Conservation (phyloP, 2,113 vertebrate species). For the Lophochroa leadbeateri region DNA sequence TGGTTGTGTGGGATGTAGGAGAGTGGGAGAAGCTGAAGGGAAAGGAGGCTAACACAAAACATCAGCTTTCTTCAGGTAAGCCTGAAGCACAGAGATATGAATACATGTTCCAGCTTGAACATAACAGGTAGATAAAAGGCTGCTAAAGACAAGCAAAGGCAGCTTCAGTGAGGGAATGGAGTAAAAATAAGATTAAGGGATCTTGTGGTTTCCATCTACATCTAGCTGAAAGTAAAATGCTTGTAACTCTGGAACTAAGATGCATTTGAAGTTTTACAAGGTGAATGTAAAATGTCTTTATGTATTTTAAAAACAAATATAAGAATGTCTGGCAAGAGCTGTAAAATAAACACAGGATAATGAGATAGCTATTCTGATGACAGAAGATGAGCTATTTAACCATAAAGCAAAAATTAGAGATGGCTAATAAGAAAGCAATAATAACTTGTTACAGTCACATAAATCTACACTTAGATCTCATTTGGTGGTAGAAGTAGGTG, state of each 20-base stretch:
- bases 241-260: neutral
- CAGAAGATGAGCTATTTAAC: neutral
- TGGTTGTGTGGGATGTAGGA: no score
- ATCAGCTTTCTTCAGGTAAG: neutral
- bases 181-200: neutral
- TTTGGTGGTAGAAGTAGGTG: neutral
- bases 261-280: neutral
- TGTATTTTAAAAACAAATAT: neutral
- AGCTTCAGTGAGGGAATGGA: rapidly evolving
- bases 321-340: neutral
- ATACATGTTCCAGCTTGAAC: neutral
- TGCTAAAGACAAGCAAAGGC: neutral
- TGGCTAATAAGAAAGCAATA: neutral
- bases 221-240: neutral
- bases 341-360: conserved; percentile 10
- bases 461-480: neutral
- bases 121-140: neutral
- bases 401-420: neutral
- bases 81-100: neutral
- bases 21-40: neutral
- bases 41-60: neutral
- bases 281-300: neutral
- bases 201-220: neutral
- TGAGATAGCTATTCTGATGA: neutral
- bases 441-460: neutral